A percentile compares a stretch with the other conserved stretches of the same genome.
Conservation (phyloP, 2,888 invertebrate species). For the Epiperipatus broadwayi region DNA sequence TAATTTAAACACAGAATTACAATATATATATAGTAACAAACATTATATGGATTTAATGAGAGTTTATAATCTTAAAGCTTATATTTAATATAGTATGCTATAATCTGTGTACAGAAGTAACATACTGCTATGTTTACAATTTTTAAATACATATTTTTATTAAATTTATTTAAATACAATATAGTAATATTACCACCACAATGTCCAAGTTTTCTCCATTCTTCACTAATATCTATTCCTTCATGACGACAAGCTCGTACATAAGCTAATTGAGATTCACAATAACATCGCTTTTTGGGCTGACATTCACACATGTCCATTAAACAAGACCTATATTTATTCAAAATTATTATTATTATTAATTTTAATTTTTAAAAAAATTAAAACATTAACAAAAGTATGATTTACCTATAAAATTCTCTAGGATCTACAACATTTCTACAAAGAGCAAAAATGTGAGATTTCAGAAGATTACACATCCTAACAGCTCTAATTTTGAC, state of each 20-base stretch:
- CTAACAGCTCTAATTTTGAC: slow-evolving; percentile 23
- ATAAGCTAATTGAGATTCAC: slow-evolving; percentile 72
- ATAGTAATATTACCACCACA: background rate
- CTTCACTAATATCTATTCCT: slow-evolving; percentile 35
- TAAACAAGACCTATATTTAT: slow-evolving; percentile 44
- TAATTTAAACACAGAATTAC: too few relatives aligned
- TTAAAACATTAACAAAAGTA: slow-evolving; percentile 1
- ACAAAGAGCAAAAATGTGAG: slow-evolving; percentile 49
- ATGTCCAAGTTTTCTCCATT: slow-evolving; percentile 17
- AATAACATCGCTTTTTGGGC: slow-evolving; percentile 51
- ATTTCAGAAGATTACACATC: slow-evolving; percentile 37
- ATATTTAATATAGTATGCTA: too few relatives aligned
- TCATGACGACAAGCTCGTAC: slow-evolving; percentile 62
- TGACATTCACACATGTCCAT: slow-evolving; percentile 75
- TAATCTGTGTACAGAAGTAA: too few relatives aligned
- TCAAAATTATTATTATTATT: slow-evolving; percentile 4
- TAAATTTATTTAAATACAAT: background rate
- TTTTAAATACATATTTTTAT: too few relatives aligned
- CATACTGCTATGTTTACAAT: too few relatives aligned
- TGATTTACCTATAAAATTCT: slow-evolving; percentile 49
- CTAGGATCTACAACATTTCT: slow-evolving; percentile 54
- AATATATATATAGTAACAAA: too few relatives aligned
- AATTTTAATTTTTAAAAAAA: slow-evolving; percentile 10
- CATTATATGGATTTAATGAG: too few relatives aligned
- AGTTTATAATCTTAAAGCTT: too few relatives aligned